These are phyloP conservation scores for Sitta carolinensis DNA, from an alignment of 2,797 vertebrate genomes.

Conservation along the genomic window DNA sequence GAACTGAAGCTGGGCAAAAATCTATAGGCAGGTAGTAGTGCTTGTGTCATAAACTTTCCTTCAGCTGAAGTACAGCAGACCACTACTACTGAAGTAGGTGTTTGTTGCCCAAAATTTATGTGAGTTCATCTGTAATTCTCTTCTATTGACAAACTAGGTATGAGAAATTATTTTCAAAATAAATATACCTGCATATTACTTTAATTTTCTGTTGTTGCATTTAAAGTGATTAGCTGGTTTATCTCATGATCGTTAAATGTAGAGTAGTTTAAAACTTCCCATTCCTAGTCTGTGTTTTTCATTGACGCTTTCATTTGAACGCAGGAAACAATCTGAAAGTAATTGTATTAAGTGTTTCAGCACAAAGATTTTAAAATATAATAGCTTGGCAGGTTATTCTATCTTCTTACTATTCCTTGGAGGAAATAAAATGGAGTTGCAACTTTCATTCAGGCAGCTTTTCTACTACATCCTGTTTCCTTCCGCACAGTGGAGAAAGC, in stretches of 20 bases:
- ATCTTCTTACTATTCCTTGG: conserved; percentile 28
- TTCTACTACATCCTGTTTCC: conserved; percentile 68
- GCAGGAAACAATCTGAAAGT: conserved; percentile 68
- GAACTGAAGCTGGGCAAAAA: neutral
- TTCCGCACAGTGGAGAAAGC: conserved; percentile 35
- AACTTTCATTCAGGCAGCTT: conserved; percentile 53
- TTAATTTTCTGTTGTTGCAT: neutral
- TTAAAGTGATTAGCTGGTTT: neutral
- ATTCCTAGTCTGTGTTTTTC: conserved; percentile 11
- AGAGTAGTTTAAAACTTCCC: neutral
- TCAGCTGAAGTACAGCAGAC: neutral
- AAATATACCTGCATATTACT: neutral
- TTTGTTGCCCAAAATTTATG: neutral
- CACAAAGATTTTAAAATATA: conserved; percentile 43
- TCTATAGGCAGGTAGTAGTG: neutral
- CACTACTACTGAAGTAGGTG: neutral
- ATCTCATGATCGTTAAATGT: neutral
- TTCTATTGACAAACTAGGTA: neutral
- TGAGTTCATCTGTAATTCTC: neutral
- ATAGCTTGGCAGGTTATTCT: conserved; percentile 50
- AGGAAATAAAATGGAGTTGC: conserved; percentile 57
- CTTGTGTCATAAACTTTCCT: neutral
- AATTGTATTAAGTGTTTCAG: conserved; percentile 46
- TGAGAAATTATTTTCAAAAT: neutral
- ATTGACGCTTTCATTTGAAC: conserved; percentile 36